phyloP scores from a whole-genome alignment of 92 coral and sea anemone species.

The Parazoanthus atlanticus region DNA sequence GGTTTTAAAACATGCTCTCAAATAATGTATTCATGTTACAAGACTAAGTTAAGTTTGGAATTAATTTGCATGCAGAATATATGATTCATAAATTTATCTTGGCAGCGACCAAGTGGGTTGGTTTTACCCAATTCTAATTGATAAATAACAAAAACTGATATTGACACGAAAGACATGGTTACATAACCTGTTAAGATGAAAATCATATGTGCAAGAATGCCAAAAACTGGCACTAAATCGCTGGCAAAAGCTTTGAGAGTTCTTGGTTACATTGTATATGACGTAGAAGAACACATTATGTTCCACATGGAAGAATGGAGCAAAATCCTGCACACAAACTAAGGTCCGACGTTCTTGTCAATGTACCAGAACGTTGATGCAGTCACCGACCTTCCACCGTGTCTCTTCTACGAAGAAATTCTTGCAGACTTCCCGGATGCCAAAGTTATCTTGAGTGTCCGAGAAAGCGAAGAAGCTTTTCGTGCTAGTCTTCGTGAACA shows the following conservation, averaged over 20 bases:
- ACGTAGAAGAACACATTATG: constrained; percentile 31
- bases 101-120: no score
- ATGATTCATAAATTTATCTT: no score
- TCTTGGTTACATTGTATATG: constrained; percentile 32
- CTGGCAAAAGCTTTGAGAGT: constrained; percentile 38
- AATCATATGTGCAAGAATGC: constrained; percentile 39
- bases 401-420: constrained; percentile 38
- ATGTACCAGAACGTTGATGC: constrained; percentile 30
- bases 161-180: background rate
- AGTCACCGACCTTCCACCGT: constrained; percentile 33
- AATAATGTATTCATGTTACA: no score
- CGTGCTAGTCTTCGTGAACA: constrained; percentile 34
- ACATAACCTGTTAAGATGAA: constrained; percentile 5
- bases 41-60: no score
- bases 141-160: background rate
- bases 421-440: constrained; percentile 29
- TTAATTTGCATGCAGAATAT: no score
- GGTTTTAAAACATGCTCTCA: no score
- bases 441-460: constrained; percentile 25
- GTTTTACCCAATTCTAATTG: background rate
- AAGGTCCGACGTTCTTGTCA: constrained; percentile 1
- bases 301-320: constrained; percentile 39
- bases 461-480: constrained; percentile 19
- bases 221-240: constrained; percentile 36
- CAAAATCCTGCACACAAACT: constrained; percentile 23